Evolutionary conservation across 2,888 invertebrate species (phyloP).

Genomic region (Dolichomitus sp.): DNA sequence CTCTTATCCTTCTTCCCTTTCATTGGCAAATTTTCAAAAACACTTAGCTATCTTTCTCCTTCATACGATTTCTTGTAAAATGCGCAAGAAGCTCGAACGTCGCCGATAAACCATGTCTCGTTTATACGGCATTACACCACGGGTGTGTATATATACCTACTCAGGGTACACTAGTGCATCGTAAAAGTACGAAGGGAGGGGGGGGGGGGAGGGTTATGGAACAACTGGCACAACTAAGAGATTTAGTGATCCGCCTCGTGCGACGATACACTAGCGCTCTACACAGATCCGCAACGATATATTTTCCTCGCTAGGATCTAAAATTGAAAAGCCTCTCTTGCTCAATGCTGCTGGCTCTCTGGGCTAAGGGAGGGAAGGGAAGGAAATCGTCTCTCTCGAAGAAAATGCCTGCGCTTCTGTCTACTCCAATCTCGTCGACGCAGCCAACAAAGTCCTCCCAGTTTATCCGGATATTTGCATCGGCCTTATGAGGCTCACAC

Average conservation of each 20-base stretch:
- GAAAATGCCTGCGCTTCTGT: slow-evolving; percentile 20
- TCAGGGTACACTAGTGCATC: slow-evolving; percentile 30
- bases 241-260: slow-evolving; percentile 33
- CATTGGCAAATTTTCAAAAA: slow-evolving; percentile 64
- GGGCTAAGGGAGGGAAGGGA: background rate
- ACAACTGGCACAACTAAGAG: slow-evolving; percentile 34
- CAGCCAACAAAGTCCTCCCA: slow-evolving; percentile 14
- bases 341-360: background rate
- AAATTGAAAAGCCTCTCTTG: slow-evolving; percentile 29
- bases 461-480: slow-evolving; percentile 26
- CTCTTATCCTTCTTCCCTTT: background rate
- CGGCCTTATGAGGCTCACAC: background rate
- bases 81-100: slow-evolving; percentile 44
- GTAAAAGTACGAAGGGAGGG: background rate
- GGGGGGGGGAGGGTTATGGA: slow-evolving; percentile 14
- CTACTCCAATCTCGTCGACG: slow-evolving; percentile 20
- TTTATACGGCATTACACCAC: slow-evolving; percentile 11
- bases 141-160: slow-evolving; percentile 4
- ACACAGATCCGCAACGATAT: slow-evolving; percentile 18
- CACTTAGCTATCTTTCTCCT: slow-evolving; percentile 9
- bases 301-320: slow-evolving; percentile 26
- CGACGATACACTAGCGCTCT: background rate
- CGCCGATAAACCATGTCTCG: slow-evolving; percentile 38
- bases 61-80: slow-evolving; percentile 23
- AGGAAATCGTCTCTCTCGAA: slow-evolving; percentile 29